A percentile compares a stretch with the other conserved stretches of the same genome.
phyloP scores from a whole-genome alignment of 2,797 vertebrate species.

The Macropodus opercularis region DNA sequence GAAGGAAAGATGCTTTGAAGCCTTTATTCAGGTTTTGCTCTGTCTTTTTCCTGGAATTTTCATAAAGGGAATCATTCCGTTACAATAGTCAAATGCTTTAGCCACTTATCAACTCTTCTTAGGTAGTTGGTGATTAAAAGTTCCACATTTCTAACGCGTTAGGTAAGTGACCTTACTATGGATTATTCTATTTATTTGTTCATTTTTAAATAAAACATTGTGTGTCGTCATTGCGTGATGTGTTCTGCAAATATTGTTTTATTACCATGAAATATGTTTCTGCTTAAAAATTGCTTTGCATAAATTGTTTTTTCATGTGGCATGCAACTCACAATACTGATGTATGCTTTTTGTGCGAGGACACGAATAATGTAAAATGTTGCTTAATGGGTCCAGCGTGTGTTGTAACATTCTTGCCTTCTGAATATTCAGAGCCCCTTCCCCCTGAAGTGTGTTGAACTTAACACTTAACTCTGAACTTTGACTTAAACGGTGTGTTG shows the following conservation, averaged over 20 bases:
- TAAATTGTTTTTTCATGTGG: constrained; percentile 9
- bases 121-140: constrained; percentile 18
- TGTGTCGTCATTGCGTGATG: not conserved
- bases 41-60: constrained; percentile 13
- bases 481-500: constrained; percentile 21
- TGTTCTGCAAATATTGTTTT: constrained; percentile 12
- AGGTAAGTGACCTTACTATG: not conserved
- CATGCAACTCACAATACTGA: not conserved
- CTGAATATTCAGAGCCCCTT: constrained; percentile 17
- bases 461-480: constrained; percentile 13
- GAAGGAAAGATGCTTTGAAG: constrained; percentile 1
- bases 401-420: constrained; percentile 5
- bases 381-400: constrained; percentile 37
- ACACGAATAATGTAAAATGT: constrained; percentile 29
- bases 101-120: constrained; percentile 11
- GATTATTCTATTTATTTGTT: too few relatives aligned
- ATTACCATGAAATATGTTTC: constrained; percentile 5
- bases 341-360: constrained; percentile 19
- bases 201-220: not conserved
- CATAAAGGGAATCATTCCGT: not conserved
- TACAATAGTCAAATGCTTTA: constrained; percentile 3
- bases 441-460: constrained; percentile 14
- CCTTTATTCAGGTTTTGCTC: constrained; percentile 10
- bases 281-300: not conserved
- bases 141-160: constrained; percentile 9